phyloP scores from a whole-genome alignment of 2,113 vertebrate genomes.

The Lipophrys pholis region DNA sequence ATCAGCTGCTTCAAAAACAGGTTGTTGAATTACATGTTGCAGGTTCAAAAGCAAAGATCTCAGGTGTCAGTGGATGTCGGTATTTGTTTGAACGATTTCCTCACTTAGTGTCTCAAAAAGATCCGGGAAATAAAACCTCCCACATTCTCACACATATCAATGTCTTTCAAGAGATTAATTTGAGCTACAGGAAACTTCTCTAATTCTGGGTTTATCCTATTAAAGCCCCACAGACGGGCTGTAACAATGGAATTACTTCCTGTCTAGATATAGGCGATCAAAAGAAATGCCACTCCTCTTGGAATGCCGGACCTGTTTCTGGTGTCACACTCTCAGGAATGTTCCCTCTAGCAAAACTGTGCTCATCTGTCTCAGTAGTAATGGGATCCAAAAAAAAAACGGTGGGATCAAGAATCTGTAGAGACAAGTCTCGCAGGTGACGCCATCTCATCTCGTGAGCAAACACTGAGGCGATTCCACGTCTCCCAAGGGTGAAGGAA shows the following conservation, averaged over 20 bases:
- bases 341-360: constrained; percentile 51
- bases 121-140: neutral
- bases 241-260: constrained; percentile 34
- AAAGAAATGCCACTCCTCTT: constrained; percentile 50
- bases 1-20: too few relatives aligned
- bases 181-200: constrained; percentile 12
- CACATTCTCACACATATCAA: neutral
- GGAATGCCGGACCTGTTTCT: constrained; percentile 53
- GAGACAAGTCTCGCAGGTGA: constrained; percentile 53
- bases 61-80: neutral
- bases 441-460: neutral
- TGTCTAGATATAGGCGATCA: constrained; percentile 38
- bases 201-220: constrained; percentile 10
- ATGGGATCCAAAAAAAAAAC: constrained; percentile 46
- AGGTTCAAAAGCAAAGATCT: neutral
- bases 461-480: neutral
- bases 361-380: constrained; percentile 21
- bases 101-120: neutral
- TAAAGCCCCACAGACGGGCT: constrained; percentile 8
- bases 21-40: too few relatives aligned
- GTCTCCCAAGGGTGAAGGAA: constrained; percentile 10
- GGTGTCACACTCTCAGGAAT: constrained; percentile 64
- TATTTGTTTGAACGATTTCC: neutral
- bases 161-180: neutral
- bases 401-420: constrained; percentile 40